Base-by-base conservation (phyloP, 2,888 invertebrate genomes). In the Platypus cylindrus region DNA sequence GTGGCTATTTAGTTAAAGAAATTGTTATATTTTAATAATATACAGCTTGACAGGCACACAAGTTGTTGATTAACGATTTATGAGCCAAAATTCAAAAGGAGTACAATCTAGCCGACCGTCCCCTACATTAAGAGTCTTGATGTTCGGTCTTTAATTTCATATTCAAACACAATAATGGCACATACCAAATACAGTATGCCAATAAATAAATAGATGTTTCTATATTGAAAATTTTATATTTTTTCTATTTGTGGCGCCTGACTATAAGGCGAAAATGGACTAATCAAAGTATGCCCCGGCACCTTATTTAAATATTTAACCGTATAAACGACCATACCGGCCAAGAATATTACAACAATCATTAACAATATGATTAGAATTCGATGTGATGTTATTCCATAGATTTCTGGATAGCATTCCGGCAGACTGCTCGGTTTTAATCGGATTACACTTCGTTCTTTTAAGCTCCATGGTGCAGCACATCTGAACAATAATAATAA, bases 401-500 rank as follows among this genome's bases (percentile, higher is more conserved):
- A 51, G 13, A 47, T 50, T 20, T 48, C 48, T 9, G 57, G 52
- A 38, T 44, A 48, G 37, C 61, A 61, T 13, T 50, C 48, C n/a
- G 51, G 52, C 14, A 57, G 32, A 36, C 55, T 51, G n/a, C 37
- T 34, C 3, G 50, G 49, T 3, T 41, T 42, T 8, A 60, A 36
- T 9, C 51, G 45, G 33, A 55, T 12, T 2, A 59, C 40, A 23
- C 44, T 41, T 38, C 47, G 53, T 29, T 51, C 46, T 17, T 41
- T 41, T 9, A 57, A 28, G 18, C 45, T 38, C 7, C 27, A 17
- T 5, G 61, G 60, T 3, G 46, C 36, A 3, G 49, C 41, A 42
- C 62, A 62, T 40, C 62, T 62, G 42, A 36, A 58, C 58, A 32
- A 17, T 5, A n/a, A n/a, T n/a, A n/a, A n/a, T n/a, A n/a, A n/a